Evolutionary conservation across 2,888 invertebrate species (phyloP).

Genomic region (Eristalis tenax): DNA sequence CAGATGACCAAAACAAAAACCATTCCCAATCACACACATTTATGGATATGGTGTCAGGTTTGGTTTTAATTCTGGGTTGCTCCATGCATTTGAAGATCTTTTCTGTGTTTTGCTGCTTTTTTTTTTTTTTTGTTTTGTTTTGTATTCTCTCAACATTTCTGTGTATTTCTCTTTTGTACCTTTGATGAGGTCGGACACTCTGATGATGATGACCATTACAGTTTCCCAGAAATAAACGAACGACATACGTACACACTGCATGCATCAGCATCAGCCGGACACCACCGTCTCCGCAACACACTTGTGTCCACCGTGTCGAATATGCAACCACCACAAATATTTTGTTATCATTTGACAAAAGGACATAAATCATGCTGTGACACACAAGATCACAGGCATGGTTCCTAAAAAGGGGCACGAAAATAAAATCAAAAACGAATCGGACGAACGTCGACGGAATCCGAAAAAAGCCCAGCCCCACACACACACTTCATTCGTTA

Average conservation of each 20-base stretch:
- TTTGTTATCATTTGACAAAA: constrained; percentile 72
- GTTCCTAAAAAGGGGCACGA: constrained; percentile 55
- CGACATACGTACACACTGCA: constrained; percentile 5
- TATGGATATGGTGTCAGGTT: constrained; percentile 62
- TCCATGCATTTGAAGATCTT: constrained; percentile 49
- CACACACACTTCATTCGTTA: constrained; percentile 46
- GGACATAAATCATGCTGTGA: constrained; percentile 72
- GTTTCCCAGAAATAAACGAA: constrained; percentile 59
- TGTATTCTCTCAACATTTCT: background rate
- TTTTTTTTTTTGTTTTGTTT: background rate
- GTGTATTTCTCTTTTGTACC: constrained; percentile 30
- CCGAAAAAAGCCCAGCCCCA: constrained; percentile 14
- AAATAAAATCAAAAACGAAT: constrained; percentile 54
- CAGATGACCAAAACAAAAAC: constrained; percentile 28
- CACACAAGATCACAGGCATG: constrained; percentile 69
- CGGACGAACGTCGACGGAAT: constrained; percentile 15
- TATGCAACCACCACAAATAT: constrained; percentile 65
- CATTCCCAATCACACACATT: constrained; percentile 58
- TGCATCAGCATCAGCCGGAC: constrained; percentile 29
- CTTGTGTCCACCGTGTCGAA: constrained; percentile 12
- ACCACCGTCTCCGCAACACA: background rate
- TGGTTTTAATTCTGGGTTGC: constrained; percentile 38
- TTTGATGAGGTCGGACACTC: constrained; percentile 65
- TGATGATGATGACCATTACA: constrained; percentile 68
- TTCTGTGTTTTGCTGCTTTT: background rate